Conservation (phyloP, 2,797 vertebrate genomes). For the Lindbergichthys nudifrons region DNA sequence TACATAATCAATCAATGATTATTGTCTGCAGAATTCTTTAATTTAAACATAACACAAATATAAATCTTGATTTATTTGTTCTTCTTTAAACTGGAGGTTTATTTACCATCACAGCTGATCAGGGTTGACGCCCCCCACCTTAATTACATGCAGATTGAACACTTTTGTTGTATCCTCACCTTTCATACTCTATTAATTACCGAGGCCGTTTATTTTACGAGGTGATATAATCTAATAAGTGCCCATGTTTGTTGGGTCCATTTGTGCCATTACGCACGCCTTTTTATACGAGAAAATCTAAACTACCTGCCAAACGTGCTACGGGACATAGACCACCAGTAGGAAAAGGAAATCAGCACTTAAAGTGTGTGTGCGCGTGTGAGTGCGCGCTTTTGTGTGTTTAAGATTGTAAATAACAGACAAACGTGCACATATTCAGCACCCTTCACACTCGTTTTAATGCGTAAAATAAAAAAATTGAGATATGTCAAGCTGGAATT, state of each 20-base stretch:
- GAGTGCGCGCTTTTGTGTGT: background rate
- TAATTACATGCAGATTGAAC: constrained; percentile 68
- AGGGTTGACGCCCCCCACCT: constrained; percentile 38
- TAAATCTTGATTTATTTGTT: background rate
- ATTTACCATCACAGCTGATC: constrained; percentile 31
- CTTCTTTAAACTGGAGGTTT: background rate
- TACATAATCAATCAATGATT: background rate
- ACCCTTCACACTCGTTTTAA: background rate
- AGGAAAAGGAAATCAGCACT: constrained; percentile 61
- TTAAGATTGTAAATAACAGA: background rate
- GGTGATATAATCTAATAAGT: constrained; percentile 80
- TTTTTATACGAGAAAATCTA: constrained; percentile 63
- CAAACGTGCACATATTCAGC: background rate
- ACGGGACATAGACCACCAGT: constrained; percentile 61
- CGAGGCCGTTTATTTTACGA: constrained; percentile 76
- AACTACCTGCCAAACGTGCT: constrained; percentile 70
- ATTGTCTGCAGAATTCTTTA: background rate
- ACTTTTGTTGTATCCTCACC: constrained; percentile 37
- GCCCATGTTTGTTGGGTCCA: constrained; percentile 59
- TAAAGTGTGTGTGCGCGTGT: constrained; percentile 14
- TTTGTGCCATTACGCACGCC: constrained; percentile 43
- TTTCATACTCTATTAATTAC: constrained; percentile 72
- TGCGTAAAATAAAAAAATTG: background rate
- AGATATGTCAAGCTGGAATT: background rate
- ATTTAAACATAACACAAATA: background rate